phyloP scores from a whole-genome alignment of 2,113 vertebrate genomes.

The Melanerpes formicivorus region DNA sequence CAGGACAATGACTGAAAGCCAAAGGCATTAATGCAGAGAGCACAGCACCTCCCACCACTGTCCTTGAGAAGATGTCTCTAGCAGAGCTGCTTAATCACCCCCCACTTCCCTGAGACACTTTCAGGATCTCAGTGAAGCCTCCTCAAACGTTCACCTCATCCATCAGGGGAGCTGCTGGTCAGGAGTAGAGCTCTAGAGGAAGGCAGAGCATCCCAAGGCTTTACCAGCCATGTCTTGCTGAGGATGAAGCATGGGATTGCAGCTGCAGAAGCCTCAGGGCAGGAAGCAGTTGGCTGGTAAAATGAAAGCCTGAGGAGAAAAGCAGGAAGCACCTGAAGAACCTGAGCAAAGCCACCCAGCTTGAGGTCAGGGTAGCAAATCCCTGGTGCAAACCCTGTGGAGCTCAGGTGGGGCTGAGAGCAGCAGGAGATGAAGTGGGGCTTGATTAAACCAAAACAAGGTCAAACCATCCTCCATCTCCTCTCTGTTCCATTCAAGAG shows the following conservation, averaged over 20 bases:
- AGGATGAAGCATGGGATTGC: neutral
- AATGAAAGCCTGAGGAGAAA: neutral
- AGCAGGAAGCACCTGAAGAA: conserved; percentile 45
- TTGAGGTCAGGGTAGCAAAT: neutral
- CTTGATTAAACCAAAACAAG: neutral
- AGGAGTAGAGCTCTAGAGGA: neutral
- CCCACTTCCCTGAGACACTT: neutral
- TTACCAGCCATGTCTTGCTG: neutral
- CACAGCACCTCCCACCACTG: fast-evolving
- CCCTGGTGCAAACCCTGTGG: fast-evolving
- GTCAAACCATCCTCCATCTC: fast-evolving
- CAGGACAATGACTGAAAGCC: neutral
- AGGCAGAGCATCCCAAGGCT: neutral
- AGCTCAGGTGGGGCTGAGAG: neutral
- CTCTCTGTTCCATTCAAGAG: neutral
- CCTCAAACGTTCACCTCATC: neutral
- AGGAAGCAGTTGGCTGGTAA: neutral
- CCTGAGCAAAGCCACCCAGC: fast-evolving
- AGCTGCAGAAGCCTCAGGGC: fast-evolving
- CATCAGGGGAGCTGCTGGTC: neutral
- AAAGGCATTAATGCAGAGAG: neutral
- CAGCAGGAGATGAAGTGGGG: neutral
- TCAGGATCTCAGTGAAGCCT: neutral
- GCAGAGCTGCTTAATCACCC: neutral
- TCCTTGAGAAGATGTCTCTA: neutral